Conservation (phyloP, 2,113 vertebrate genomes). For the Brachyhypopomus gauderio region DNA sequence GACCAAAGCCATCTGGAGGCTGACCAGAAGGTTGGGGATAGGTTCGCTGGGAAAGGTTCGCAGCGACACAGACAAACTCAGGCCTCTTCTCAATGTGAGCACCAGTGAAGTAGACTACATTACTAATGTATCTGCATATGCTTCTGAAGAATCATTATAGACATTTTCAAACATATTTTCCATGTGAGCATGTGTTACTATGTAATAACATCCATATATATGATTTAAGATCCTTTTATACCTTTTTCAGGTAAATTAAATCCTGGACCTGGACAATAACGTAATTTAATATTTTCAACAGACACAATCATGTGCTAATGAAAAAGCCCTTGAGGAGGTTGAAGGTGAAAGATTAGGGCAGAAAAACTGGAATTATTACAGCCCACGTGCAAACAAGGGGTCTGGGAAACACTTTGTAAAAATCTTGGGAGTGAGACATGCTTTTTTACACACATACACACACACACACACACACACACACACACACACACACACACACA, state of each 20-base stretch:
- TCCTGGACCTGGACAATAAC: too few species aligned
- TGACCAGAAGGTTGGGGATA: too few species aligned
- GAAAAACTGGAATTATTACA: neutral
- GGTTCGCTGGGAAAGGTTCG: too few species aligned
- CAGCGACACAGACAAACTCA: too few species aligned
- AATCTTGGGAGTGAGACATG: neutral
- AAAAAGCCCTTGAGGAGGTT: too few species aligned
- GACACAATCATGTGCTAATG: conserved; percentile 46
- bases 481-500: neutral
- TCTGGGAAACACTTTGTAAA: neutral
- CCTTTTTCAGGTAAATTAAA: neutral
- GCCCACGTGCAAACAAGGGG: neutral
- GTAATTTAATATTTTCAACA: neutral
- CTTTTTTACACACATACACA: neutral
- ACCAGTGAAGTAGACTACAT: too few species aligned
- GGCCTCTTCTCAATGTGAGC: too few species aligned
- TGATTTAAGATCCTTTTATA: too few species aligned
- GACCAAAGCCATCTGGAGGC: too few species aligned
- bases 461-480: neutral
- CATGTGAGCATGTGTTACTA: neutral
- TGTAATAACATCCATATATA: neutral
- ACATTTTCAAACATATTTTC: too few species aligned
- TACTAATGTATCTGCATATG: too few species aligned
- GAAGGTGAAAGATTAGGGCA: neutral
- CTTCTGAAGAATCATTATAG: too few species aligned